phyloP scores from a whole-genome alignment of 2,797 vertebrate species.

The Phrynocephalus guinanensis region DNA sequence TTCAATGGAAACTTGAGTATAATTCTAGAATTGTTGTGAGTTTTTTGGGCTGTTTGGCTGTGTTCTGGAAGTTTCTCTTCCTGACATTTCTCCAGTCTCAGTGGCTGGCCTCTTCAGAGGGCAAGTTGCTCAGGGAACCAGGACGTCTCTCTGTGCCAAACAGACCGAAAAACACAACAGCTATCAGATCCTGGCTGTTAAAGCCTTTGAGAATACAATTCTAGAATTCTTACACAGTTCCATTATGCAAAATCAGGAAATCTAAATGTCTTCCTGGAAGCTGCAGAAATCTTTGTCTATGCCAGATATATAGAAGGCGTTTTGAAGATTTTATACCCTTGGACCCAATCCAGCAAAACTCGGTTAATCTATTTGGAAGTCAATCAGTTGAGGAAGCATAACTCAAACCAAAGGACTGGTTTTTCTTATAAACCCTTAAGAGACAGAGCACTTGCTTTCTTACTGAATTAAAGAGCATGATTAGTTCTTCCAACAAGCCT shows the following conservation, averaged over 20 bases:
- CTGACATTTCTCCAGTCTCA: too few relatives aligned
- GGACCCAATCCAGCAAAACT: conserved; percentile 34
- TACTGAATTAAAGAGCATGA: conserved; percentile 60
- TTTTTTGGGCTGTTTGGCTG: too few relatives aligned
- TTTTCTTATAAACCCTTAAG: conserved; percentile 23
- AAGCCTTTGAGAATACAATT: neutral
- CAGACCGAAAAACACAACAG: too few relatives aligned
- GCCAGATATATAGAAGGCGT: conserved; percentile 28
- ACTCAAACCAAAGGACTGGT: conserved; percentile 62
- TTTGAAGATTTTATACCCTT: neutral
- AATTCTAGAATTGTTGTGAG: neutral
- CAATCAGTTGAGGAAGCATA: conserved; percentile 45
- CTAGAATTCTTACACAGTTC: neutral
- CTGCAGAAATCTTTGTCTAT: conserved; percentile 6
- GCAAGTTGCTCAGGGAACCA: too few relatives aligned
- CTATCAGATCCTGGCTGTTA: too few relatives aligned
- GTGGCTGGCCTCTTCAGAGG: too few relatives aligned
- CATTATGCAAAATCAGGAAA: conserved; percentile 7
- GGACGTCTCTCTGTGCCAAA: too few relatives aligned
- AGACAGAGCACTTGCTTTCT: conserved; percentile 60
- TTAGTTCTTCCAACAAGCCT: conserved; percentile 62
- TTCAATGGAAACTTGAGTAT: neutral
- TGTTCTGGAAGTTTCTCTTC: too few relatives aligned
- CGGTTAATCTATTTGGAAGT: conserved; percentile 53
- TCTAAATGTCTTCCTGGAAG: conserved; percentile 10